Base-by-base conservation (phyloP, 2,797 vertebrate species). In the Pangasius macronema region DNA sequence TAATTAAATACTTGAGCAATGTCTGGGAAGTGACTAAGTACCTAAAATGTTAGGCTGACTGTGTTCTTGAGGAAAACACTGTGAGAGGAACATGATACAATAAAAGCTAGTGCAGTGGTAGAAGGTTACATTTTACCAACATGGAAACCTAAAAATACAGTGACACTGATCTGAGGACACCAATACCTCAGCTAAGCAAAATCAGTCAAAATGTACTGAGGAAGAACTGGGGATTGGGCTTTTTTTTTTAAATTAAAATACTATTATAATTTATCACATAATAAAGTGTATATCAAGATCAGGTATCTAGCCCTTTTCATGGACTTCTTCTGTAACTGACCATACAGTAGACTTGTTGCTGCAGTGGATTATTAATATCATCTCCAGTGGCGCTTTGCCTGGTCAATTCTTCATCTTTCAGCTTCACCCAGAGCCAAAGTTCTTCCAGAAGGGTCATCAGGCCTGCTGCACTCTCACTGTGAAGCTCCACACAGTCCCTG, bases 381-480 rank as follows among this genome's bases (percentile, higher is more conserved):
- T 96, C 96, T 90, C 95, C 95, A 36, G 95, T 85, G 0, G 95
- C 95, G 94, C 95, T 96, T 87, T 96, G 95, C 8, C 94, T 93
- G 87, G 93, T 95, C 9, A 97, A 91, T 57, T 96, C 95, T 77
- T 97, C 96, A 55, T 96, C 95, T 92, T 96, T 96, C 6, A 88
- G 39, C 3, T 95, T 96, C 80, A 97, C 91, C 96, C 96, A 97
- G 83, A 93, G 95, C 91, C 95, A 95, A 89, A 97, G 90, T 81
- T 97, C 96, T 92, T 97, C 96, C 84, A 97, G 89, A 2, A 95
- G 95, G 0, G 85, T 91, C 84, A 97, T 91, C 79, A 97, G 91
- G 75, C 93, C 92, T 87, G 93, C 96, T 95, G 96, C 96, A 79
- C 95, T 96, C 88, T 97, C 96, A 53, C 93, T 94, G 89, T 94